Evolutionary conservation across 2,888 invertebrate species (phyloP).

Genomic region (Drosophila differens): DNA sequence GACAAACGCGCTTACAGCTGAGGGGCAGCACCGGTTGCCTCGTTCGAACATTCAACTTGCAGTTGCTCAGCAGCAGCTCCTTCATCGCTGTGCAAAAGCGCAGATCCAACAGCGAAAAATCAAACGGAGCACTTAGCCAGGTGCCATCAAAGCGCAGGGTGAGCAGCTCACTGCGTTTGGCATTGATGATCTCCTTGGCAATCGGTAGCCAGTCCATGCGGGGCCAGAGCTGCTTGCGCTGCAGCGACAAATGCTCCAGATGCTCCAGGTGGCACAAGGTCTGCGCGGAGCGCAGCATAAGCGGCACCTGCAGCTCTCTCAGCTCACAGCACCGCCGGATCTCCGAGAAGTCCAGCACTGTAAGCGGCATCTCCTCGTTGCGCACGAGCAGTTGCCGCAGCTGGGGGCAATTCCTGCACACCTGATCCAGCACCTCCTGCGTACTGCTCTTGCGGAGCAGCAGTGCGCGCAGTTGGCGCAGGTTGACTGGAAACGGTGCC

Average conservation of each 20-base stretch:
- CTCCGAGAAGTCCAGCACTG: conserved; percentile 16
- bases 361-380: background rate
- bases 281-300: conserved; percentile 23
- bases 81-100: conserved; percentile 42
- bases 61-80: conserved; percentile 52
- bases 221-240: conserved; percentile 43
- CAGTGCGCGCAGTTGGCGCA: conserved; percentile 6
- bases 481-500: conserved; percentile 22
- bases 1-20: conserved; percentile 33
- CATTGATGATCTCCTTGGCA: conserved; percentile 28
- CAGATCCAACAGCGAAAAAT: conserved; percentile 38
- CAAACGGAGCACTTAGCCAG: conserved; percentile 34
- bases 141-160: conserved; percentile 46
- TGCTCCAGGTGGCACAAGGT: conserved; percentile 29
- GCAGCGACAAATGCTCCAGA: conserved; percentile 37
- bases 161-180: conserved; percentile 38
- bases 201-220: conserved; percentile 45
- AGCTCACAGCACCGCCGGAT: conserved; percentile 31
- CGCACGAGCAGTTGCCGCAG: conserved; percentile 24
- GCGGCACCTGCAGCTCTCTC: conserved; percentile 38
- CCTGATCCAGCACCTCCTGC: conserved; percentile 16
- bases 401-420: background rate
- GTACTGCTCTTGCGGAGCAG: conserved; percentile 8
- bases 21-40: conserved; percentile 32
- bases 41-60: conserved; percentile 19